phyloP scores from a whole-genome alignment of 92 coral and sea anemone genomes.

The Palythoa caribaeorum region DNA sequence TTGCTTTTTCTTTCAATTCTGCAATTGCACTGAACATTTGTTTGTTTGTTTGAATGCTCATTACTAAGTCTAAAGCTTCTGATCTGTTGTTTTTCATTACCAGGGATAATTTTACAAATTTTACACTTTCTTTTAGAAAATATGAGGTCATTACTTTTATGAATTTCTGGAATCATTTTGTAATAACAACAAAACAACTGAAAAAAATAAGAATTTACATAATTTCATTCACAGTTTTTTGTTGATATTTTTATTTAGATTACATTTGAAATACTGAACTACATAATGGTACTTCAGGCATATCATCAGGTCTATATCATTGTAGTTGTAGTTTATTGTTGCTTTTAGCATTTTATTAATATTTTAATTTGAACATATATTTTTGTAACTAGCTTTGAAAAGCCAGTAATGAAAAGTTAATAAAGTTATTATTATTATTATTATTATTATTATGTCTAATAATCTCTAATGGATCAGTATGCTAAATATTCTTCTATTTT shows the following conservation, averaged over 20 bases:
- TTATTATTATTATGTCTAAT: background rate
- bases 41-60: slow-evolving; percentile 7
- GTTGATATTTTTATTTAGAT: background rate
- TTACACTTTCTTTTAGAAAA: background rate
- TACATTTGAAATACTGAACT: slow-evolving; percentile 5
- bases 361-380: background rate
- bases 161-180: slow-evolving; percentile 9
- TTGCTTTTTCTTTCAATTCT: background rate
- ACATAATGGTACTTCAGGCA: background rate
- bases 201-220: slow-evolving; percentile 3
- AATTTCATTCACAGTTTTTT: background rate
- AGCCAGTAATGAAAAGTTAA: too few relatives aligned
- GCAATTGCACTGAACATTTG: background rate
- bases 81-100: slow-evolving; percentile 7
- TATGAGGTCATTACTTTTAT: background rate
- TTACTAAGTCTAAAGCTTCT: background rate
- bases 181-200: background rate
- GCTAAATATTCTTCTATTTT: background rate
- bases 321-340: background rate
- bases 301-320: background rate
- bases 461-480: background rate
- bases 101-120: slow-evolving; percentile 2
- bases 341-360: too few relatives aligned
- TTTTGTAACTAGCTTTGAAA: background rate
- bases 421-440: too few relatives aligned